A percentile compares a stretch with the other conserved stretches of the same genome.
Evolutionary conservation across 2,888 invertebrate species (phyloP).

Genomic region (Hydraecia micacea): DNA sequence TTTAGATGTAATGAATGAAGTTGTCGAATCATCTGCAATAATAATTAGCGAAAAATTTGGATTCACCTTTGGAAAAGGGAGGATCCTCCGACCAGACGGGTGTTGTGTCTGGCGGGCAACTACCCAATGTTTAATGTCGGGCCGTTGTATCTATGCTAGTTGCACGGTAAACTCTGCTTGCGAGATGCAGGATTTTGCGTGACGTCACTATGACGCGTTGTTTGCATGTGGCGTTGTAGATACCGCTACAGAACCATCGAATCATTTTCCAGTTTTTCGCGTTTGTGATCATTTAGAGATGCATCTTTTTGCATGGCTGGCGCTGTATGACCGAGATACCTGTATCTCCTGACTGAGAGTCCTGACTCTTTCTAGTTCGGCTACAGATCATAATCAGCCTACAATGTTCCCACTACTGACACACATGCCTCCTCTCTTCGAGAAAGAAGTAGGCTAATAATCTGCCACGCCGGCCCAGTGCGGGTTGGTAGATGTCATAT

Average conservation of each 20-base stretch:
- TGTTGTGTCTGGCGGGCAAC: too few relatives aligned
- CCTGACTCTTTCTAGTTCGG: neutral
- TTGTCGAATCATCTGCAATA: conserved; percentile 7
- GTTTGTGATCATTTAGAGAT: neutral
- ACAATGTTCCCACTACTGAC: too few relatives aligned
- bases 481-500: neutral
- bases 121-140: too few relatives aligned
- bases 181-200: too few relatives aligned
- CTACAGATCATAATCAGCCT: neutral
- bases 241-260: neutral
- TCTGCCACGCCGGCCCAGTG: too few relatives aligned
- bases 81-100: too few relatives aligned
- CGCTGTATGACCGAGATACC: neutral
- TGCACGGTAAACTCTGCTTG: too few relatives aligned
- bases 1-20: conserved; percentile 25
- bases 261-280: neutral
- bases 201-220: too few relatives aligned
- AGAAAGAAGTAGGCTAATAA: neutral
- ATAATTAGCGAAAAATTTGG: neutral
- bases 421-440: neutral
- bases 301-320: neutral
- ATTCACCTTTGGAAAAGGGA: too few relatives aligned
- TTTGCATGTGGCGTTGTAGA: too few relatives aligned
- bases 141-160: too few relatives aligned
- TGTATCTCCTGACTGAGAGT: too few relatives aligned